Evolutionary conservation across 2,113 vertebrate species (phyloP).

Genomic region (Brachirus orientalis): DNA sequence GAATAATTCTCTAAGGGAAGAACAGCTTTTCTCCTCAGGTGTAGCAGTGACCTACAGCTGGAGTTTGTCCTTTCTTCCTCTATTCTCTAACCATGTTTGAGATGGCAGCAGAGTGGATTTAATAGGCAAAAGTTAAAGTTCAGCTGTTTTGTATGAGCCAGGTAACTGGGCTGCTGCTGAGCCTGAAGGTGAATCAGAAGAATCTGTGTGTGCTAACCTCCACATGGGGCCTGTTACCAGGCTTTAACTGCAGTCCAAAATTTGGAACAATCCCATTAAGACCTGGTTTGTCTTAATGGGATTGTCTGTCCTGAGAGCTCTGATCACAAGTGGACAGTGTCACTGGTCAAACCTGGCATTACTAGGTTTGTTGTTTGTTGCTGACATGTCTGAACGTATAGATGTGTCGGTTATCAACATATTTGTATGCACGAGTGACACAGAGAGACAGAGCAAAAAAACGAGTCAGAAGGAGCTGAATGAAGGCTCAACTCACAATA

Average conservation of each 20-base stretch:
- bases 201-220: constrained; percentile 12
- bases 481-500: too few relatives aligned
- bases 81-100: constrained; percentile 2
- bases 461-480: too few relatives aligned
- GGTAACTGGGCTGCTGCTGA: constrained; percentile 43
- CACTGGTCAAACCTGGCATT: too few relatives aligned
- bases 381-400: too few relatives aligned
- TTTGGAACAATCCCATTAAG: not conserved
- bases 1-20: not conserved
- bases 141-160: constrained; percentile 21
- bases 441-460: too few relatives aligned
- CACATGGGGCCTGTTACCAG: constrained; percentile 21
- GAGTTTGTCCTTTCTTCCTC: constrained; percentile 21
- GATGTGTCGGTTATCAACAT: too few relatives aligned
- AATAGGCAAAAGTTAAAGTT: constrained; percentile 31
- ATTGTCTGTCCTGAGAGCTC: too few relatives aligned
- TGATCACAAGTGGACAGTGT: too few relatives aligned
- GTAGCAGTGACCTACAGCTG: constrained; percentile 21
- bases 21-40: constrained; percentile 3
- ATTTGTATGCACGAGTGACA: too few relatives aligned
- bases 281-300: too few relatives aligned
- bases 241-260: constrained; percentile 37
- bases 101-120: constrained; percentile 31
- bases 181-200: not conserved
- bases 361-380: too few relatives aligned